A percentile compares a stretch with the other conserved stretches of the same genome.
phyloP scores from a whole-genome alignment of 2,113 vertebrate species.

The Hippolais icterina region DNA sequence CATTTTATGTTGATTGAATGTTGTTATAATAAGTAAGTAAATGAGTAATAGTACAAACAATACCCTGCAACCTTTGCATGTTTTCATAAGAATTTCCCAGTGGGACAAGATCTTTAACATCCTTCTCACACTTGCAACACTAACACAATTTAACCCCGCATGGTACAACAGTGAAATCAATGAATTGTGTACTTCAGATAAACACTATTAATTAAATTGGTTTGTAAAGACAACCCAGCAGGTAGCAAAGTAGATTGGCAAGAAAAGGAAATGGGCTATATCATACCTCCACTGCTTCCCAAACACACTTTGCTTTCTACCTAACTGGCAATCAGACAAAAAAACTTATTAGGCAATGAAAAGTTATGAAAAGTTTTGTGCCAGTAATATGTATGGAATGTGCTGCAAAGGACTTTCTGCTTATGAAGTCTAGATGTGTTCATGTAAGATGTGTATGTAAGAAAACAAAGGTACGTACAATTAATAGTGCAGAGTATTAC shows the following conservation, averaged over 20 bases:
- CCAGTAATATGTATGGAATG: conserved; percentile 10
- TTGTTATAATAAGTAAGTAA: background rate
- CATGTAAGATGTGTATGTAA: conserved; percentile 15
- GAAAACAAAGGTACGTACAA: conserved; percentile 10
- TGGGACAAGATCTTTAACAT: background rate
- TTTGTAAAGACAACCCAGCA: background rate
- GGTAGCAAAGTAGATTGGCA: background rate
- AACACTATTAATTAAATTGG: background rate
- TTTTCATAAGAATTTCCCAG: background rate
- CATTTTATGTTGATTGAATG: background rate
- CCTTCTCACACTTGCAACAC: background rate
- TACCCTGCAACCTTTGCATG: background rate
- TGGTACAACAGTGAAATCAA: background rate
- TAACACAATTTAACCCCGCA: background rate
- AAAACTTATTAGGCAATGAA: background rate
- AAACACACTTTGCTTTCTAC: background rate
- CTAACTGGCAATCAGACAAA: conserved; percentile 33
- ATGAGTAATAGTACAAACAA: background rate
- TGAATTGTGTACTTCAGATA: background rate
- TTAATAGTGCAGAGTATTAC: conserved; percentile 5
- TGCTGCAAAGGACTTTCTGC: conserved; percentile 38
- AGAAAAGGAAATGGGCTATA: background rate
- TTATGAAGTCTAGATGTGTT: conserved; percentile 20
- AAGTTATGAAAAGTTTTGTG: conserved; percentile 34
- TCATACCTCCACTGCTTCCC: background rate